Evolutionary conservation across 2,797 vertebrate genomes (phyloP).

Genomic region (Coregonus sp.): DNA sequence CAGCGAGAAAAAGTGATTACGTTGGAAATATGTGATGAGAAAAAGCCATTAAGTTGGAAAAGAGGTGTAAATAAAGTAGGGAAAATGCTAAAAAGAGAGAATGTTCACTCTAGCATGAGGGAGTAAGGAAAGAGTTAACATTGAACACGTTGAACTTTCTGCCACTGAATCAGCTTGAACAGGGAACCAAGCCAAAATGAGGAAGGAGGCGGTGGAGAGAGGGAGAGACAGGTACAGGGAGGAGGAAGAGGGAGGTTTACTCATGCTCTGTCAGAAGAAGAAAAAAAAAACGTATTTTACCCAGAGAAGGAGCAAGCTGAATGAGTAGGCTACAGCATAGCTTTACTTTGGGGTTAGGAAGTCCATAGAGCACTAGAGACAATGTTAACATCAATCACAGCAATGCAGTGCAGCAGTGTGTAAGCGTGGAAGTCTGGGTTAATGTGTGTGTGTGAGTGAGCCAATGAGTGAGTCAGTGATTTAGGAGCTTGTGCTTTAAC

Average conservation of each 20-base stretch:
- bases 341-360: conserved; percentile 34
- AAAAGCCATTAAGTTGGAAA: not conserved
- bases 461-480: conserved; percentile 61
- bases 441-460: conserved; percentile 58
- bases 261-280: conserved; percentile 51
- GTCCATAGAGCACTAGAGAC: conserved; percentile 44
- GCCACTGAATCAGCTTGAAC: conserved; percentile 50
- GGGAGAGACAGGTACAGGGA: conserved; percentile 68
- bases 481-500: conserved; percentile 24
- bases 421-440: conserved; percentile 40
- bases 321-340: conserved; percentile 60
- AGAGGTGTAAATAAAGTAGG: conserved; percentile 8
- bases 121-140: conserved; percentile 63
- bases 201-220: conserved; percentile 57
- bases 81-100: not conserved
- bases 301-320: conserved; percentile 21
- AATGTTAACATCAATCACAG: conserved; percentile 58
- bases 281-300: conserved; percentile 6
- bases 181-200: conserved; percentile 66
- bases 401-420: conserved; percentile 14
- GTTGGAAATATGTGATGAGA: not conserved
- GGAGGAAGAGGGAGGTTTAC: conserved; percentile 44
- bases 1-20: not conserved
- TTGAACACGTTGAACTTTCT: conserved; percentile 30
- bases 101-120: not conserved